Evolutionary conservation across 1,140 invertebrate species (phyloP).

Genomic region (Euwallacea similis): DNA sequence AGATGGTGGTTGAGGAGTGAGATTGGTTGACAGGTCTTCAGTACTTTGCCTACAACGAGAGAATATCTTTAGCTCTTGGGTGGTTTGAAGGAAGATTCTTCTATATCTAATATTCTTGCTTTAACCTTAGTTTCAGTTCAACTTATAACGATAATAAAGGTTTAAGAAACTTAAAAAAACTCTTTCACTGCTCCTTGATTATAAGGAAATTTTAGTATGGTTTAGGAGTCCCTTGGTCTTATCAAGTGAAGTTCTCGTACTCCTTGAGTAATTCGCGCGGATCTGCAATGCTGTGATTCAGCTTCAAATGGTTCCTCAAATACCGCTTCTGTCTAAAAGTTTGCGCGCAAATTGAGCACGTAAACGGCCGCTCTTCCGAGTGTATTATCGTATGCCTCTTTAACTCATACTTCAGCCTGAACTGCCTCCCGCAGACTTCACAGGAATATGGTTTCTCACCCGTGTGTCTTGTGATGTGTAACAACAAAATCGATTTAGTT

Average conservation of each 20-base stretch:
- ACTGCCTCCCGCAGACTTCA: constrained; percentile 58
- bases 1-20: too few species aligned
- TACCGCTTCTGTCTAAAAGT: constrained; percentile 57
- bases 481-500: constrained; percentile 59
- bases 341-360: constrained; percentile 53
- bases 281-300: constrained; percentile 49
- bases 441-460: constrained; percentile 69
- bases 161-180: too few species aligned
- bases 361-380: constrained; percentile 58
- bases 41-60: too few species aligned
- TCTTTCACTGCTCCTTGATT: too few species aligned
- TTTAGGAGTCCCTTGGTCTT: too few species aligned
- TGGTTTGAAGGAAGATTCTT: too few species aligned
- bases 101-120: too few species aligned
- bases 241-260: background rate
- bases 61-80: too few species aligned
- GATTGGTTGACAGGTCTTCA: too few species aligned
- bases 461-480: constrained; percentile 66
- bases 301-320: constrained; percentile 56
- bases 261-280: constrained; percentile 20
- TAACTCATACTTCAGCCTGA: constrained; percentile 58
- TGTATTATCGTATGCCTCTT: constrained; percentile 59
- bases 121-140: too few species aligned
- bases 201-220: too few species aligned
- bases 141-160: too few species aligned